Evolutionary conservation across 2,888 invertebrate genomes (phyloP), one percentile per base, ranked within the genome.

Genomic region (Zelleria hepariella): DNA sequence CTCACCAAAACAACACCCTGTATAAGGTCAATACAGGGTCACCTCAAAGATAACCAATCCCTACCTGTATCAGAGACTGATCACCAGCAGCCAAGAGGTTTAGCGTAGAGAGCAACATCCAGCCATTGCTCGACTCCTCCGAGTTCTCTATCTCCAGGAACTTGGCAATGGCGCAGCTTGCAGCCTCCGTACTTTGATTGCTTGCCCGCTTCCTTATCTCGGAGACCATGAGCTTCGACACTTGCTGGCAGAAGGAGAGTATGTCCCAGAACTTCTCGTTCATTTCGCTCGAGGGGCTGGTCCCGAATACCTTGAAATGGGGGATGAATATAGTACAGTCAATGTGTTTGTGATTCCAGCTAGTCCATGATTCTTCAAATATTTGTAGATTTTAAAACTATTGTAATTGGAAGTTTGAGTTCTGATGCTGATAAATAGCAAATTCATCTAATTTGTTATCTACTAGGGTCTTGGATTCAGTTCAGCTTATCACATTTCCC

Each of bases 181-280:
- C 99, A 59, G 96, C 95, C 80, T 97, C 98, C 48, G 96, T 94
- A 72, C 96, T 98, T 81, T 98, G 98, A 83, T 98, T 98, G 61
- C 98, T 97, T 15, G 99, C 99, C 68, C 98, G 91, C 72, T 95
- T 93, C 59, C 98, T 91, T 68, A 99, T 98, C 87, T 99, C 98
- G 5, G 94, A 94, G n/a, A 99, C 99, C 95, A 99, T 97, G 24
- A 98, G 90, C 65, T 96, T 93, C 0, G 98, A 98, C 0, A 98
- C 96, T 90, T 97, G 96, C 75, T 96, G 96, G 72, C 96, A 96
- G 78, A 98, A 98, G 65, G 96, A 94, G 60, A 97, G 89, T 66
- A 98, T 95, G 78, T 99, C 98, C 92, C 97, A 96, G 88, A 99
- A 99, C 82, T 98, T 98, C 78, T 97, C 97, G 77, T 95, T 96